Base-by-base conservation (phyloP, 2,797 vertebrate species). In the Selene dorsalis region DNA sequence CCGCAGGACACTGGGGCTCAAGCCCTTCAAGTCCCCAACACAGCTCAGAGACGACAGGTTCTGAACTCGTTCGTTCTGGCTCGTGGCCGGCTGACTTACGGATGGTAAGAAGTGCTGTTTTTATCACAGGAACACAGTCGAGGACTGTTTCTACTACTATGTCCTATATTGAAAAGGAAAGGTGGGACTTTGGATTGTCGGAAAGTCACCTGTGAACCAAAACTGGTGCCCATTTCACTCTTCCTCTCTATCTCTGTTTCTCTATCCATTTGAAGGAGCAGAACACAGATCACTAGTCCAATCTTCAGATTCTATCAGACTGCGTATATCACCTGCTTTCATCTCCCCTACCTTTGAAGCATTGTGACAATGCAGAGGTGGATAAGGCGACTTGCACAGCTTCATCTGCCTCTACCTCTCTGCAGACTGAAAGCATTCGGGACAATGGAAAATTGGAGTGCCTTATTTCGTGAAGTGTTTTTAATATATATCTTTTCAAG, bases 1-100 rank as follows among this genome's bases (percentile, higher is more conserved):
- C 4, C 89, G 92, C 48, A 92, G 77, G 80, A 91, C 92, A 53
- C 88, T 95, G 72, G 94, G 92, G 48, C 93, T 95, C 39, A 95
- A 95, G 66, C 95, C 95, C 60, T 96, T 95, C 81, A 95, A 93
- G 84, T 94, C 95, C 5, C 90, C 93, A 0, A 88, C 93, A 2
- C 94, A 92, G 74, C 93, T 92, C 74, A 78, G 86, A 90, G 94
- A 95, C 2, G 94, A 95, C 82, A 75, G 93, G 30, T 96, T 95
- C 86, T 96, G 52, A 94, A 30, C 30, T 30, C 30, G 30, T 30
- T 30, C 30, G 30, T 30, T 38, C 11, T 17, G 30, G 45, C 50
- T 1, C 4, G 12, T 0, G 39, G 22, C 56, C 43, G 4, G 32
- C 32, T 35, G 32, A 30, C 41, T 30, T 12, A 24, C 8, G 48